Conservation (phyloP, 2,888 invertebrate genomes). For the Arge pagana region DNA sequence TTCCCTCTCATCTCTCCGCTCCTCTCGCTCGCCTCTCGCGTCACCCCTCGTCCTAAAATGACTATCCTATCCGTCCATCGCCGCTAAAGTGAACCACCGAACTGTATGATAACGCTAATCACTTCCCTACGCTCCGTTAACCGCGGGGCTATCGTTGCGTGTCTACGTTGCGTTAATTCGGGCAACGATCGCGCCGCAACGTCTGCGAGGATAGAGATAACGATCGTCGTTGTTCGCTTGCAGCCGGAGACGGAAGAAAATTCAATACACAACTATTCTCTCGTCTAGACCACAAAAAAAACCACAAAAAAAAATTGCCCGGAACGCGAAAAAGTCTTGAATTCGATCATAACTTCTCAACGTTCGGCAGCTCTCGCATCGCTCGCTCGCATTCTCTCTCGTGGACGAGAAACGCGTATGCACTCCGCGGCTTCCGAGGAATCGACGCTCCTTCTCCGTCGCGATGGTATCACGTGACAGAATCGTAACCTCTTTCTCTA, state of each 20-base stretch:
- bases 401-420: too few species aligned
- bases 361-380: too few species aligned
- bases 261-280: too few species aligned
- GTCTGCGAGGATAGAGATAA: background rate
- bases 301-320: background rate
- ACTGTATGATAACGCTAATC: conserved; percentile 30
- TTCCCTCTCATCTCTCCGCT: background rate
- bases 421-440: too few species aligned
- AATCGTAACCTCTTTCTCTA: too few species aligned
- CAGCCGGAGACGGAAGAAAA: background rate
- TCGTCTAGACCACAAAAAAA: too few species aligned
- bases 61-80: conserved; percentile 20
- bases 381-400: too few species aligned
- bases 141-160: conserved; percentile 3
- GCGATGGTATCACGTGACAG: too few species aligned
- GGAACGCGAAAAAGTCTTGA: too few species aligned
- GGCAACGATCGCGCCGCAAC: background rate
- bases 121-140: conserved; percentile 22
- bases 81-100: conserved; percentile 22
- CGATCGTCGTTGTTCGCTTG: background rate
- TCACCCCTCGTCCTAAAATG: conserved; percentile 9
- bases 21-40: conserved; percentile 1
- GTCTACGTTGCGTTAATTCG: conserved; percentile 5
- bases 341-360: too few species aligned
- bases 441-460: too few species aligned